Evolutionary conservation across 2,888 invertebrate species (phyloP), one percentile per base, ranked within the genome.

Genomic region (Aromia moschata): DNA sequence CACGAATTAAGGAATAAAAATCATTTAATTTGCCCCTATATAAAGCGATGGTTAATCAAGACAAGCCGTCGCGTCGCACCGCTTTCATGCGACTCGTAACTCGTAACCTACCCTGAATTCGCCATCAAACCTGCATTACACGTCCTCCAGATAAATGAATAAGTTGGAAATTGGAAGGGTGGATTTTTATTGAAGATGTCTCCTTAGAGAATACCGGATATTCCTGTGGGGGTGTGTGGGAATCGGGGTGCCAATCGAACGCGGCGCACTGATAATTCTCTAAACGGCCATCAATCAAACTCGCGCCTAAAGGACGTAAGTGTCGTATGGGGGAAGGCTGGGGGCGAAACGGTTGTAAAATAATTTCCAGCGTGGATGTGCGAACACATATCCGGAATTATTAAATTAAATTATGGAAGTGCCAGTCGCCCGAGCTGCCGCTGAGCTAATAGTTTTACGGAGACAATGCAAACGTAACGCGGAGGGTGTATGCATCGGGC

Each of bases 101-200:
- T 49, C 37, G 14, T 49, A 40, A 25, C 20, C 37, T 30, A 14
- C 38, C 49, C 47, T 18, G 25, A 49, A 15, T 38, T 49, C 49
- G 18, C 25, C n/a, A 49, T 49, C 49, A 49, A 49, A 49, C 38
- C 30, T 11, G 49, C 38, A 49, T 49, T 49, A 49, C 49, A 49
- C 14, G 38, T 37, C 57, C 81, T 83, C 82, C 83, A 65, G 70
- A 72, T 73, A 72, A 73, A 71, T 70, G 73, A 71, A 70, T 70
- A 70, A 68, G 68, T 67, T 65, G 53, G 67, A 64, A 70, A 69
- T 69, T 72, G 71, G 68, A 62, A 70, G 71, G 72, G 71, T 62
- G 70, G 70, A 69, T 71, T 73, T 73, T 71, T 70, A 71, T 70
- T 70, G 71, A 70, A 69, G 70, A 70, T 65, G 66, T 60, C 66